Evolutionary conservation across 2,113 vertebrate genomes (phyloP), one percentile per base, ranked within the genome.

Genomic region (Chionodraco myersi): DNA sequence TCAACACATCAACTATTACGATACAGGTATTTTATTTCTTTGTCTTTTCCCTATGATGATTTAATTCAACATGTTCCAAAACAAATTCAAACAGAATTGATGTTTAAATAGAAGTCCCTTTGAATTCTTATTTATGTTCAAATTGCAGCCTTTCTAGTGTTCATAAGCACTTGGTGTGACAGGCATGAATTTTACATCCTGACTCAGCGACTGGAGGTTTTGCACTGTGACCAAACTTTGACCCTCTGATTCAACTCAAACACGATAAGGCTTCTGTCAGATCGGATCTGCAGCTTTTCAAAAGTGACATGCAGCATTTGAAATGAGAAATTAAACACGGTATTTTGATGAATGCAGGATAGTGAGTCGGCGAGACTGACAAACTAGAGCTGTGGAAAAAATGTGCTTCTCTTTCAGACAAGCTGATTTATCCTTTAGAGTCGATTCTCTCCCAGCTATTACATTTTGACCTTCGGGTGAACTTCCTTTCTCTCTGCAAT

Each of bases 381-480:
- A 15, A 11, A 41, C 16, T 52, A 52, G 47, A 51, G n/a, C 65
- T 59, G 14, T 57, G 62, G 26, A 6, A 58, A 47, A 67, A 12
- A 45, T 57, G 34, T 15, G 36, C 21, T 47, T 53, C 36, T 10
- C 51, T 49, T 74, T 34, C 21, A 34, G 16, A 76, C 6, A 6
- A 77, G 34, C 53, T 51, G 9, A 70, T 56, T 77, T 65, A 49
- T 52, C 41, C 44, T 72, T 79, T 72, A 72, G 64, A 60, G 67
- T 57, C 18, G 11, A 72, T 59, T 86, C 83, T 80, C 56, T 79
- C 30, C 75, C 34, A 62, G 34, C 23, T 67, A 34, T 75, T 75
- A 23, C 12, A 47, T 49, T 3, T 36, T 56, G 62, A 52, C 78
- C 86, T 69, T n/a, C 47, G 72, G 75, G 34, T 77, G 75, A 88